phyloP scores from a whole-genome alignment of 2,797 vertebrate genomes.

The Pampus argenteus region DNA sequence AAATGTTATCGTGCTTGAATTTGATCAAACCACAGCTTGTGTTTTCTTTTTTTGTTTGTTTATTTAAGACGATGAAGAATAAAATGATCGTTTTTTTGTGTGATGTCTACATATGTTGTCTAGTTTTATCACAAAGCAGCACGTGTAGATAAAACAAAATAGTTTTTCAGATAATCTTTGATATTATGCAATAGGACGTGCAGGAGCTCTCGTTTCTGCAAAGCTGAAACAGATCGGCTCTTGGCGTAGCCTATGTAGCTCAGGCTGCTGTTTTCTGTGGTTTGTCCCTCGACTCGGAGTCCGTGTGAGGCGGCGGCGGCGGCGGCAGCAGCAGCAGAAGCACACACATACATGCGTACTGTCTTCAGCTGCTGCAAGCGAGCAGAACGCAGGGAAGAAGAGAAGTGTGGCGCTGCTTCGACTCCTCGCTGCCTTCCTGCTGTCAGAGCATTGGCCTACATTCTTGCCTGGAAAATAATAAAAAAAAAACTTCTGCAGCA shows the following conservation, averaged over 20 bases:
- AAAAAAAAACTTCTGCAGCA: constrained; percentile 68
- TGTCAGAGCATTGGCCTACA: constrained; percentile 79
- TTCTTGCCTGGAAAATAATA: constrained; percentile 66
- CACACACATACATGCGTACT: neutral
- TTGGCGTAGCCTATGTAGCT: constrained; percentile 11
- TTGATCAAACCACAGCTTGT: constrained; percentile 23
- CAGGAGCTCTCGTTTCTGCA: constrained; percentile 45
- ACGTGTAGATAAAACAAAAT: constrained; percentile 21
- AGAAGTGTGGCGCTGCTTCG: constrained; percentile 44
- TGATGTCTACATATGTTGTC: constrained; percentile 5
- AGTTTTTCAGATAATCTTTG: constrained; percentile 24
- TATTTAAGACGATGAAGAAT: constrained; percentile 5
- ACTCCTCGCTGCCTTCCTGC: constrained; percentile 68
- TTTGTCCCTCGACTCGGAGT: constrained; percentile 54
- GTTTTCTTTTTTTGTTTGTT: constrained; percentile 48
- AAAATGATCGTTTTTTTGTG: constrained; percentile 4
- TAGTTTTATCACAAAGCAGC: constrained; percentile 22
- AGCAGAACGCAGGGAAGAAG: constrained; percentile 52
- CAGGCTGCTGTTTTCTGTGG: constrained; percentile 32
- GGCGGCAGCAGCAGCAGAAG: too few species aligned
- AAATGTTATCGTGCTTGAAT: neutral
- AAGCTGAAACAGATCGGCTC: constrained; percentile 34
- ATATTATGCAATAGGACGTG: constrained; percentile 29
- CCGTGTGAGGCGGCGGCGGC: constrained; percentile 10
- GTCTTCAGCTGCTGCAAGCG: constrained; percentile 54